Conservation (phyloP, 2,113 vertebrate species). For the Ovis canadensis region DNA sequence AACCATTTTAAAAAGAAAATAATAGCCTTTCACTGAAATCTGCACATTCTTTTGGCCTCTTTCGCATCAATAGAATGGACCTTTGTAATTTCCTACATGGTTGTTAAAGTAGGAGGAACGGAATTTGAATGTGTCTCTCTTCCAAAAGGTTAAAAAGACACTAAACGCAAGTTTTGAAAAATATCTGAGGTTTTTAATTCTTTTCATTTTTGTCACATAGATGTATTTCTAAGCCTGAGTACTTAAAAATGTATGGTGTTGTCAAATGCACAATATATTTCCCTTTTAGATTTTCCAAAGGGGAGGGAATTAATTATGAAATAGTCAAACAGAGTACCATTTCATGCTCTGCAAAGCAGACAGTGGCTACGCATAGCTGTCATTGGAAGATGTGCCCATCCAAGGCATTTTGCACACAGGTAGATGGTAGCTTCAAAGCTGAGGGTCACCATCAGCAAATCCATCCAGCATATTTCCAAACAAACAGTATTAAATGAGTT, state of each 20-base stretch:
- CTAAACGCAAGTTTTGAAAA: not conserved
- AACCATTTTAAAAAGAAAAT: not conserved
- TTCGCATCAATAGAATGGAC: not conserved
- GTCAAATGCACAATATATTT: not conserved
- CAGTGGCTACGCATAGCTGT: not conserved
- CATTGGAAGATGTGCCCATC: not conserved
- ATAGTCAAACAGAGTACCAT: not conserved
- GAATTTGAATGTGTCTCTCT: not conserved
- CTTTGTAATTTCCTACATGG: not conserved
- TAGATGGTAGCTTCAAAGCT: not conserved
- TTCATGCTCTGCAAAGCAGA: not conserved
- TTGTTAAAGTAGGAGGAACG: not conserved
- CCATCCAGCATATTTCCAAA: not conserved
- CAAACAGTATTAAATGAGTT: not conserved
- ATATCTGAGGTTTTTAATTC: not conserved
- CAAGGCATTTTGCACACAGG: fast-evolving
- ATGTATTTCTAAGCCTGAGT: not conserved
- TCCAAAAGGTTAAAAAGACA: not conserved
- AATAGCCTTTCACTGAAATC: not conserved
- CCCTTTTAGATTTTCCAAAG: not conserved
- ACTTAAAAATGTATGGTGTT: not conserved
- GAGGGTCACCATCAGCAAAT: not conserved
- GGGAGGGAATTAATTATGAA: not conserved
- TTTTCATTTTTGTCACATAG: not conserved
- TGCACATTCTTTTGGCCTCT: not conserved